These are phyloP conservation scores for Austrolebias charrua DNA, from an alignment of 2,797 vertebrate species.

Conservation along the genomic window DNA sequence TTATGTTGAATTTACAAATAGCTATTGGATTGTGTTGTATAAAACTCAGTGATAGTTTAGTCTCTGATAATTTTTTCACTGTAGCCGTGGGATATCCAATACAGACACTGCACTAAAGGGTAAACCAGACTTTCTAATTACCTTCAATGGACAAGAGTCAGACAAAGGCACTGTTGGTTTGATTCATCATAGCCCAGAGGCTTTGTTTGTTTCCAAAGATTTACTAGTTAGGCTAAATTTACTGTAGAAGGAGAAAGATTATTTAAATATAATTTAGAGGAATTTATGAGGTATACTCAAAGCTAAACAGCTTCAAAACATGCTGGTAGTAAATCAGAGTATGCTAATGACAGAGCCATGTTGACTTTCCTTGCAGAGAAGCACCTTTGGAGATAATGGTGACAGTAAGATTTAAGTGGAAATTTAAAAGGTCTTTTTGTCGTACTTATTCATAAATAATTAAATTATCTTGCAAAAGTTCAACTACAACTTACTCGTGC, in stretches of 20 bases:
- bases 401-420: slow-evolving; percentile 2
- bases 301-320: slow-evolving; percentile 26
- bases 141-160: not conserved
- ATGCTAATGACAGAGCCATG: slow-evolving; percentile 10
- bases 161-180: not conserved
- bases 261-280: slow-evolving; percentile 25
- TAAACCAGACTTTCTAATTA: not conserved
- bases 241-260: slow-evolving; percentile 44
- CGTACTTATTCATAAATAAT: not conserved
- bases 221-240: slow-evolving; percentile 20
- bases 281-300: slow-evolving; percentile 41
- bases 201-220: slow-evolving; percentile 41
- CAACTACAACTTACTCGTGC: not conserved
- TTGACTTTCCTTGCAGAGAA: slow-evolving; percentile 14
- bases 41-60: not conserved
- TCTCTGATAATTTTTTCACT: not conserved
- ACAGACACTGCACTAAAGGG: not conserved
- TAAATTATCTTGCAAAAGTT: not conserved
- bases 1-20: not conserved
- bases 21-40: not conserved
- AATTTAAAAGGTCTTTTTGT: not conserved
- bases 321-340: slow-evolving; percentile 21
- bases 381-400: not conserved
- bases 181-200: not conserved
- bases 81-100: not conserved